Conservation (phyloP, 2,888 invertebrate species). For the Caenorhabditis japonica region DNA sequence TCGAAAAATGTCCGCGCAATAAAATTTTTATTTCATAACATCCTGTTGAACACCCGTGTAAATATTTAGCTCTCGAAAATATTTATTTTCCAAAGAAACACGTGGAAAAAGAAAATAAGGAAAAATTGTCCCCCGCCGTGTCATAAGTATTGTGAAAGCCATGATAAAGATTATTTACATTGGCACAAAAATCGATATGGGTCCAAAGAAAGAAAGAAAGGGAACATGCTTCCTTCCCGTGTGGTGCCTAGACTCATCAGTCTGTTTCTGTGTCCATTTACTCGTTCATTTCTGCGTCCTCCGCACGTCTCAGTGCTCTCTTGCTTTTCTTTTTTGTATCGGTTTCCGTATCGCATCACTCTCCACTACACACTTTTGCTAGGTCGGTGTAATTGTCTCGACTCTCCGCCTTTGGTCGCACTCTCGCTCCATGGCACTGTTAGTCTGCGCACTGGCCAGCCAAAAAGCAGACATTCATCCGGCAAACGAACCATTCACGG, state of each 20-base stretch:
- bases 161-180: no score
- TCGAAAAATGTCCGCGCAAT: no score
- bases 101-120: no score
- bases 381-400: conserved; percentile 35
- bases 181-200: background rate
- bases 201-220: background rate
- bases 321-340: background rate
- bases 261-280: conserved; percentile 24
- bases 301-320: background rate
- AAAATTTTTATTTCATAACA: no score
- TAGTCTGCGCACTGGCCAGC: conserved; percentile 24
- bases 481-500: conserved; percentile 20
- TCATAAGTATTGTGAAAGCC: no score
- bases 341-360: background rate
- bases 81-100: no score
- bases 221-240: conserved; percentile 15
- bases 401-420: background rate
- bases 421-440: conserved; percentile 1
- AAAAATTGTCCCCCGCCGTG: no score
- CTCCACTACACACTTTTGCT: conserved; percentile 5
- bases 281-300: conserved; percentile 1
- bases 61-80: no score
- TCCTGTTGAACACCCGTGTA: no score
- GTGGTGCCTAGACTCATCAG: conserved; percentile 1
- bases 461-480: conserved; percentile 19